Conservation (phyloP, 30 jellyfish, hydroid and myxozoan species). For the Aurelia sp. region DNA sequence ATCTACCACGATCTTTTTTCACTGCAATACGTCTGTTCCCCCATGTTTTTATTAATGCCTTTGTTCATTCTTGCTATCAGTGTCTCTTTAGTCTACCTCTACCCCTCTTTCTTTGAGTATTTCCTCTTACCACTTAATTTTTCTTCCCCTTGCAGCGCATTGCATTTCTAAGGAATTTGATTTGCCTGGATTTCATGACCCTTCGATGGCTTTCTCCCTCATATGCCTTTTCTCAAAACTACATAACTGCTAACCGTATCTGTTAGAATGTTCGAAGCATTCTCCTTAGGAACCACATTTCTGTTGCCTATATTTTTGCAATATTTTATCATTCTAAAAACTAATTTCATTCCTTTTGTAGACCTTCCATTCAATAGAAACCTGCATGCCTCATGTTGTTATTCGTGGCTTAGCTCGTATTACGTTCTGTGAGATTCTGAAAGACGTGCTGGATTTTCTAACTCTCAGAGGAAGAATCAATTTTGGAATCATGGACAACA, state of each 20-base stretch:
- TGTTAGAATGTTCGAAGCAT: too few relatives aligned
- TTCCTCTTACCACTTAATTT: background rate
- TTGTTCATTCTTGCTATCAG: background rate
- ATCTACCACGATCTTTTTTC: too few relatives aligned
- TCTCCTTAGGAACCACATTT: too few relatives aligned
- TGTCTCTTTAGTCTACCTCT: background rate
- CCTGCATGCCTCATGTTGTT: conserved; percentile 65
- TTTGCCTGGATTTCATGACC: too few relatives aligned
- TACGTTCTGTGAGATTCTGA: conserved; percentile 77
- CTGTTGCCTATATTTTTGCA: too few relatives aligned
- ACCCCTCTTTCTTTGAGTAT: background rate
- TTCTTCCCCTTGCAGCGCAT: background rate
- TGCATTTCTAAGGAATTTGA: too few relatives aligned
- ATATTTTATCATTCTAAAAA: too few relatives aligned
- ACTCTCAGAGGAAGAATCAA: conserved; percentile 79
- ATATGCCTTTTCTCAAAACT: too few relatives aligned
- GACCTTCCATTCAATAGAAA: conserved; percentile 71
- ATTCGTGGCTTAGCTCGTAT: conserved; percentile 81
- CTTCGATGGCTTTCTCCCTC: too few relatives aligned
- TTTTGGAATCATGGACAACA: conserved; percentile 74
- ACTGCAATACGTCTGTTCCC: too few relatives aligned
- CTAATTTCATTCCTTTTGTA: conserved; percentile 14
- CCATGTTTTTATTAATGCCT: too few relatives aligned
- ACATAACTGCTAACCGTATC: too few relatives aligned
- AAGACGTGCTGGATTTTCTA: conserved; percentile 75